Base-by-base conservation (phyloP, 1,140 invertebrate species). In the Danaus melanippus region DNA sequence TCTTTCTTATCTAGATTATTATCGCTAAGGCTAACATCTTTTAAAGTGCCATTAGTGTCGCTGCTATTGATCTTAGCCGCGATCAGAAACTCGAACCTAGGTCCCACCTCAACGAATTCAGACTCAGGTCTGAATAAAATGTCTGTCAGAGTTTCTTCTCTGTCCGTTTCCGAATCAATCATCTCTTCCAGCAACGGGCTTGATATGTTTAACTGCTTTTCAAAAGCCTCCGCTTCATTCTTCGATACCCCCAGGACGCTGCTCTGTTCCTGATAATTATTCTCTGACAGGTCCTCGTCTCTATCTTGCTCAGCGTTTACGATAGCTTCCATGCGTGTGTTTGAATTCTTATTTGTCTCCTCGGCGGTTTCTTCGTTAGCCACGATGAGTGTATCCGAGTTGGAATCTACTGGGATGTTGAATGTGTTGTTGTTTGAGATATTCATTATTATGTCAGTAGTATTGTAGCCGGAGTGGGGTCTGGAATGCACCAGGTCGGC, bases 191-290 rank as follows among this genome's bases (percentile, higher is more conserved):
- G 47, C 12, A 83, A 54, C 39, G 81, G 65, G 50, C 74, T 81
- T 71, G 84, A 84, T 79, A 80, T 80, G 74, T 86, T 86, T 56
- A 77, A 56, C 62, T 84, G 76, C 61, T 84, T 80, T 46, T 81
- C 78, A 10, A 75, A 63, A n/a, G 64, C 67, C 32, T 69, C 68
- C 1, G 69, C 66, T 11, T 82, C 78, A 8, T 74, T 68, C 58
- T 71, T 74, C 2, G 67, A 56, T 51, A 79, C 72, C 56, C 76
- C 69, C 46, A 77, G 45, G 10, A 71, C 60, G 11, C 58, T 72
- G 39, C 58, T 58, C 53, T 80, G 67, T 11, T 82, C 74, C 69
- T 71, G 75, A 50, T 73, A 74, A 2, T 62, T 63, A 46, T 80
- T 84, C 46, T 75, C 61, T 3, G 78, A 79, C 12, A 84, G 45